Conservation (phyloP, 2,888 invertebrate genomes). For the Andrena bicolor region DNA sequence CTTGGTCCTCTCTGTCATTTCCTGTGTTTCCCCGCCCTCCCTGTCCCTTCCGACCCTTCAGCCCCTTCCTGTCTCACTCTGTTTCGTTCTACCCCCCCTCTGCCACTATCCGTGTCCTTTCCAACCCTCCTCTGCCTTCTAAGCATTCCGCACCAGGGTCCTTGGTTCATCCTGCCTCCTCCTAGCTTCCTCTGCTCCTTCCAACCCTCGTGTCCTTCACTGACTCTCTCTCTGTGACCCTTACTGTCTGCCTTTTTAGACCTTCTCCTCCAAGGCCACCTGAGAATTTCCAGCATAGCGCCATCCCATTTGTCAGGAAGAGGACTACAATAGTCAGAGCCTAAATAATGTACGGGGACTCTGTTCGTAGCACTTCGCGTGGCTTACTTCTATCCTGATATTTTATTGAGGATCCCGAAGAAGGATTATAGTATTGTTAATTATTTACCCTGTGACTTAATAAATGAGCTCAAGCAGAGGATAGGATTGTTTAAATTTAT, state of each 20-base stretch:
- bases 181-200: neutral
- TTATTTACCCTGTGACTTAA: too few relatives aligned
- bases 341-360: neutral
- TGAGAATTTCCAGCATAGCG: neutral
- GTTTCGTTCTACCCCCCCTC: neutral
- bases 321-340: neutral
- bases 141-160: neutral
- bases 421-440: too few relatives aligned
- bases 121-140: neutral
- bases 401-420: too few relatives aligned
- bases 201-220: neutral
- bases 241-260: neutral
- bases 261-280: neutral
- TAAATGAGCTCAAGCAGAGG: too few relatives aligned
- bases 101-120: neutral
- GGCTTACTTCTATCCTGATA: neutral
- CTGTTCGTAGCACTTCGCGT: neutral
- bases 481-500: too few relatives aligned
- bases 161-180: neutral
- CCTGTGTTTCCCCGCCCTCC: neutral
- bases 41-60: conserved; percentile 2
- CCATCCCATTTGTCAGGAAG: conserved; percentile 1
- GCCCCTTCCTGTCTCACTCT: neutral
- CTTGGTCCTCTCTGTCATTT: neutral
- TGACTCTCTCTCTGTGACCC: conserved; percentile 1